These are phyloP conservation scores for Platycheirus albimanus DNA, from an alignment of 2,888 invertebrate species.

Conservation along the genomic window DNA sequence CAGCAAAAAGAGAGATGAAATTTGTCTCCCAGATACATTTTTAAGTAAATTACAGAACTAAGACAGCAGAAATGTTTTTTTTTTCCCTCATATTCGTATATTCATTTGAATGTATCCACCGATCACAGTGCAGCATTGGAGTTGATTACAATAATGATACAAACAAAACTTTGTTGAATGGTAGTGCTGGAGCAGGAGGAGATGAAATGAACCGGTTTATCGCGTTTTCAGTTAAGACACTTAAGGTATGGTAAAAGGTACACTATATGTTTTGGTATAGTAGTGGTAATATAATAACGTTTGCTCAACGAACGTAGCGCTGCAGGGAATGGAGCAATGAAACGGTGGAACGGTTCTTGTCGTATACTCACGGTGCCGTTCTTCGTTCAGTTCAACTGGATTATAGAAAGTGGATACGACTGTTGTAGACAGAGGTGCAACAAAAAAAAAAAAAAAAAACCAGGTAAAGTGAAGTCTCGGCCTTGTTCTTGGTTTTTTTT, in stretches of 20 bases:
- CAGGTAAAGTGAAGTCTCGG: constrained; percentile 57
- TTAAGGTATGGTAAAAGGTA: constrained; percentile 12
- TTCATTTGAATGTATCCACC: constrained; percentile 22
- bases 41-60: constrained; percentile 20
- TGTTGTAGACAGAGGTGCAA: constrained; percentile 1
- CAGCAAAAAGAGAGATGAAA: background rate
- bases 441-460: constrained; percentile 15
- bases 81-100: background rate
- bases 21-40: constrained; percentile 25
- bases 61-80: too few species aligned
- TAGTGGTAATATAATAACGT: constrained; percentile 30
- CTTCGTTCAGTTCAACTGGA: constrained; percentile 62
- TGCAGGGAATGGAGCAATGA: constrained; percentile 55
- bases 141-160: constrained; percentile 54
- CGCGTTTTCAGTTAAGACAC: constrained; percentile 49
- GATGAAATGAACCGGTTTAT: constrained; percentile 65
- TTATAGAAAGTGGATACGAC: constrained; percentile 51
- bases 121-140: constrained; percentile 60
- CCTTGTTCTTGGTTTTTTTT: constrained; percentile 19
- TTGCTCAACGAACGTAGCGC: constrained; percentile 36
- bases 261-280: background rate
- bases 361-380: constrained; percentile 69
- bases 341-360: constrained; percentile 67
- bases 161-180: constrained; percentile 13
- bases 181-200: background rate